Conservation (phyloP, 2,797 vertebrate species). For the Lateolabrax maculatus region DNA sequence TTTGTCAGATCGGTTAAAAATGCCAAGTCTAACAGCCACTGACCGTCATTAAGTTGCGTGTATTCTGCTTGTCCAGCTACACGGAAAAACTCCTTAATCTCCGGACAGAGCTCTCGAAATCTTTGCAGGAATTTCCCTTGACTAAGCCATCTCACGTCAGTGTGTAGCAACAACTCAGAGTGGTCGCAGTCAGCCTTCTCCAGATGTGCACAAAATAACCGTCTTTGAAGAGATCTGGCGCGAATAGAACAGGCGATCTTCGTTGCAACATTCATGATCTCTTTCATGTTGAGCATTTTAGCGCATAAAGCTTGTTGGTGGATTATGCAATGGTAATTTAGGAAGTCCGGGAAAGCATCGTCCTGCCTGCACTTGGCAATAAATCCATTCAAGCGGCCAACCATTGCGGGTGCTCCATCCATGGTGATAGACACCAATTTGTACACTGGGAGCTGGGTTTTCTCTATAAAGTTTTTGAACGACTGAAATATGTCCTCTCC, state of each 20-base stretch:
- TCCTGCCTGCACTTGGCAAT: conserved; percentile 32
- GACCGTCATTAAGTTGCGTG: conserved; percentile 10
- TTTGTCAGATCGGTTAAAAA: no score
- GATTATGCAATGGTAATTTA: conserved; percentile 33
- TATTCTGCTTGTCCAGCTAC: conserved; percentile 4
- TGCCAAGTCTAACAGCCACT: no score
- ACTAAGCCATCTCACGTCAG: conserved; percentile 13
- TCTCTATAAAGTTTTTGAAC: conserved; percentile 27
- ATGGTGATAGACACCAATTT: conserved; percentile 13
- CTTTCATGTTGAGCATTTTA: no score
- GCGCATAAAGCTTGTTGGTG: conserved; percentile 29
- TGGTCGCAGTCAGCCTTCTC: conserved; percentile 16
- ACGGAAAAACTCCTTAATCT: not conserved
- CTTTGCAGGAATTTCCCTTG: not conserved
- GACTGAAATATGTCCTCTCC: conserved; percentile 38
- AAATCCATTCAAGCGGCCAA: conserved; percentile 33
- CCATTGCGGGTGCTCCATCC: not conserved
- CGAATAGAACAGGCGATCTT: conserved; percentile 20
- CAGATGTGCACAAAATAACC: not conserved
- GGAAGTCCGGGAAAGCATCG: conserved; percentile 10
- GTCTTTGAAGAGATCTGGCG: not conserved
- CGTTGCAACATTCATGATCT: conserved; percentile 19
- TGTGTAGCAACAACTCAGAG: not conserved
- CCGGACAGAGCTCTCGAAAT: not conserved
- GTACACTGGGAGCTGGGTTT: conserved; percentile 22